Conservation (phyloP, 2,888 invertebrate species). For the Spisula solida region DNA sequence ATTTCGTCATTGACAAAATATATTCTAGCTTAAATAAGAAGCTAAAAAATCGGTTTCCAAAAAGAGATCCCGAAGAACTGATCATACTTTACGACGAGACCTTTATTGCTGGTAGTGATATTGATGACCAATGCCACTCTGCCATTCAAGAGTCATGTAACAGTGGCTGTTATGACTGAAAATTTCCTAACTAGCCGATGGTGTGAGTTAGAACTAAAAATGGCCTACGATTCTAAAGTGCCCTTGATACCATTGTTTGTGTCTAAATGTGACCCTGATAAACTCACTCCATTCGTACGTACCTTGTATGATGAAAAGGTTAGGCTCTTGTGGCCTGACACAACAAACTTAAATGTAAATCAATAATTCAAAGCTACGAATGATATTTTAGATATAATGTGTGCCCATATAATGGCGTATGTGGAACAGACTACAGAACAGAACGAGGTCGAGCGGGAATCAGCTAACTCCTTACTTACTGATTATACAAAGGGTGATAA, state of each 20-base stretch:
- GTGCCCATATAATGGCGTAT: constrained; percentile 13
- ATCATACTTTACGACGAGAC: constrained; percentile 24
- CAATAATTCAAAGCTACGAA: not conserved
- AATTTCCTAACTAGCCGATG: constrained; percentile 14
- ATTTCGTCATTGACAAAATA: constrained; percentile 27
- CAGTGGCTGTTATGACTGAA: constrained; percentile 20
- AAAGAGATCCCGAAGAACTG: constrained; percentile 5
- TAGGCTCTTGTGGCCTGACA: constrained; percentile 22
- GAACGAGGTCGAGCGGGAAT: no score
- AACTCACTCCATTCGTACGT: not conserved
- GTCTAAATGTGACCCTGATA: not conserved
- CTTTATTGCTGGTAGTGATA: constrained; percentile 25
- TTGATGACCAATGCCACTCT: constrained; percentile 15
- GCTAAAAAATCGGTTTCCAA: not conserved
- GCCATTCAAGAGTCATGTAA: constrained; percentile 32
- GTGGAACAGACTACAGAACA: not conserved
- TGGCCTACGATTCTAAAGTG: not conserved
- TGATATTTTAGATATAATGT: not conserved
- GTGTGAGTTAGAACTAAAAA: constrained; percentile 23
- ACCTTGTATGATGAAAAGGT: constrained; percentile 21
- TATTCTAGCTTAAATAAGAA: constrained; percentile 16
- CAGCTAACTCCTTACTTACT: no score
- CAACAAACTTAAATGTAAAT: not conserved
- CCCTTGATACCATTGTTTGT: constrained; percentile 25
- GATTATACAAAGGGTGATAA: no score